Percentiles rank a stretch among this genome's conserved stretches.
These are phyloP conservation scores for Leptodactylus fuscus DNA, from an alignment of 2,113 vertebrate species.

Conservation along the genomic window DNA sequence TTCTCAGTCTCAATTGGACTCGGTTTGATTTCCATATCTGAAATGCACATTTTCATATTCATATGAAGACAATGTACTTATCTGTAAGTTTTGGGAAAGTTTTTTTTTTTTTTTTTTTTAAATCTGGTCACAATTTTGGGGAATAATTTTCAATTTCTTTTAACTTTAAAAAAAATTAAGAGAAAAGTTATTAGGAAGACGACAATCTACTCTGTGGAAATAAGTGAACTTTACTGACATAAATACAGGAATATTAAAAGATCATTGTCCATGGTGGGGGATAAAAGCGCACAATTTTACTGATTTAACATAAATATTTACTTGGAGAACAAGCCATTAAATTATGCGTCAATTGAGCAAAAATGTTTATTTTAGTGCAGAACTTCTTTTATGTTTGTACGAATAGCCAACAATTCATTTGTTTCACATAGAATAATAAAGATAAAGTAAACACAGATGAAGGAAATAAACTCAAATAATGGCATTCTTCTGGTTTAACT, in stretches of 20 bases:
- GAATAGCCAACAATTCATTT: not conserved
- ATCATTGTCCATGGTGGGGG: not conserved
- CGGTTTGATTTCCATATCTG: too few species aligned
- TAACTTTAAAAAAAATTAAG: constrained; percentile 21
- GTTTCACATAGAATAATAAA: not conserved
- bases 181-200: not conserved
- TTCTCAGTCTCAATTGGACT: too few species aligned
- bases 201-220: not conserved
- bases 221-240: not conserved
- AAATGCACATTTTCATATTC: too few species aligned
- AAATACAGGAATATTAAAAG: not conserved
- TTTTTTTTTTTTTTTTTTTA: too few species aligned
- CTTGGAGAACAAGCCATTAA: not conserved
- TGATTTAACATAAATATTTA: not conserved
- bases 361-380: not conserved
- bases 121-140: too few species aligned
- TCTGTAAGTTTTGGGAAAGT: too few species aligned
- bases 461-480: not conserved
- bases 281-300: not conserved
- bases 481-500: not conserved
- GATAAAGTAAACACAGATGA: not conserved
- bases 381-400: not conserved
- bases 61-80: too few species aligned
- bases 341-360: not conserved
- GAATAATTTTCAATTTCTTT: constrained; percentile 23